phyloP scores from a whole-genome alignment of 2,888 invertebrate genomes.

The Leucozona laternaria region DNA sequence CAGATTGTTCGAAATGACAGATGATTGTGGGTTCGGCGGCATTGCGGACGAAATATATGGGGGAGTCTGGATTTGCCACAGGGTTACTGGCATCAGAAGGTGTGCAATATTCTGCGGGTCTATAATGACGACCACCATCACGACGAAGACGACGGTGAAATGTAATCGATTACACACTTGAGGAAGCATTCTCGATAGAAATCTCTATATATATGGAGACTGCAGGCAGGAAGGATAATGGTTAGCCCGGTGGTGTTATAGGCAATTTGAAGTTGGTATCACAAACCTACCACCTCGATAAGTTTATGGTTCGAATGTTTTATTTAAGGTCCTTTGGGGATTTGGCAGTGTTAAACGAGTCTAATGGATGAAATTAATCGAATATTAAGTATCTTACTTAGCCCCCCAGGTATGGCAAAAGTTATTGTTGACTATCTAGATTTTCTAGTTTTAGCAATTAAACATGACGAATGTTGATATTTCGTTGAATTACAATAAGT shows the following conservation, averaged over 20 bases:
- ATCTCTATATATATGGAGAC: not conserved
- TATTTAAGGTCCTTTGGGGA: conserved; percentile 2
- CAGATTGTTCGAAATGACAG: conserved; percentile 50
- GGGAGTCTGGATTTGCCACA: not conserved
- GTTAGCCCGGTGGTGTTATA: conserved; percentile 6
- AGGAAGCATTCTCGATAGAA: conserved; percentile 27
- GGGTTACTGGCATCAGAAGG: conserved; percentile 1
- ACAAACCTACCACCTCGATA: not conserved
- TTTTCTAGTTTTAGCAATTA: not conserved
- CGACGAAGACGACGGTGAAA: not conserved
- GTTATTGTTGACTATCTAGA: conserved; percentile 4
- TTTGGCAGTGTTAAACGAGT: not conserved
- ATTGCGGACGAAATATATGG: not conserved
- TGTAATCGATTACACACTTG: conserved; percentile 52
- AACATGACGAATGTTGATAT: too few relatives aligned
- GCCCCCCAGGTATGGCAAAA: not conserved
- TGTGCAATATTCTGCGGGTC: conserved; percentile 34
- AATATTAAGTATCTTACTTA: conserved; percentile 25
- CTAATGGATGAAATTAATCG: conserved; percentile 30
- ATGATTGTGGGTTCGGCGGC: conserved; percentile 5
- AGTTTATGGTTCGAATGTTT: not conserved
- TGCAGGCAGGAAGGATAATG: conserved; percentile 5
- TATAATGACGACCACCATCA: conserved; percentile 3
- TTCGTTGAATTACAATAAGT: too few relatives aligned
- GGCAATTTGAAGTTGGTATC: not conserved